Evolutionary conservation across 2,113 vertebrate species (phyloP).

Genomic region (Salvator merianae): DNA sequence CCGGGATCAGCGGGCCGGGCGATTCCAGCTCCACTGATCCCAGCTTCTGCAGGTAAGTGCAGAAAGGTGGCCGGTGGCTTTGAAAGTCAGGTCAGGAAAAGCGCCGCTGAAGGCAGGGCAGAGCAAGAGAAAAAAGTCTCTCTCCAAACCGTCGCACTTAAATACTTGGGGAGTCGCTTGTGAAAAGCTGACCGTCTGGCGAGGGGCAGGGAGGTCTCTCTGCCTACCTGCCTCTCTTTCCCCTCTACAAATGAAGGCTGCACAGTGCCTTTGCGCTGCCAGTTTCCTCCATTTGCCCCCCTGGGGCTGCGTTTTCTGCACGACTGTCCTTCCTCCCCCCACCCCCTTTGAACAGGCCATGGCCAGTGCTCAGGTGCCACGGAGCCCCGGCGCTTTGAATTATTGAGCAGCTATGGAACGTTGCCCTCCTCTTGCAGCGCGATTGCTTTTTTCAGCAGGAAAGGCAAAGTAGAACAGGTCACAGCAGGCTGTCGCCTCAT

Average conservation of each 20-base stretch:
- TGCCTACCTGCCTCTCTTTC: background rate
- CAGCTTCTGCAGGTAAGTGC: too few relatives aligned
- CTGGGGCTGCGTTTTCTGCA: background rate
- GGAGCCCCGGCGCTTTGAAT: slow-evolving; percentile 53
- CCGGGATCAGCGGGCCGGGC: too few relatives aligned
- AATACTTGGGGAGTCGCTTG: background rate
- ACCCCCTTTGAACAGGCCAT: slow-evolving; percentile 35
- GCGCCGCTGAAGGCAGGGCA: background rate
- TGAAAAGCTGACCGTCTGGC: accelerated
- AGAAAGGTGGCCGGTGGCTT: too few relatives aligned
- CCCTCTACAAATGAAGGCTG: background rate
- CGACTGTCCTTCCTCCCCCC: background rate
- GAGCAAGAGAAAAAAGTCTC: too few relatives aligned
- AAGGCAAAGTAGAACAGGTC: background rate
- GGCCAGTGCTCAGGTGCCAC: slow-evolving; percentile 12
- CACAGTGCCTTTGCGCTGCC: background rate
- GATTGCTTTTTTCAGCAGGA: background rate
- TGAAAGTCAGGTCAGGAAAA: accelerated
- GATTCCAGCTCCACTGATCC: too few relatives aligned
- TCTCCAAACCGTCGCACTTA: background rate
- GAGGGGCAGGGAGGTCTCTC: background rate
- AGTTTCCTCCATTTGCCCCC: background rate
- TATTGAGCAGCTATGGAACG: slow-evolving; percentile 46
- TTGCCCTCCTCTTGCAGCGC: slow-evolving; percentile 46
- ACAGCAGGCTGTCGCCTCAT: slow-evolving; percentile 42